Conservation (phyloP, 2,888 invertebrate genomes). For the Flexamia atlantica region DNA sequence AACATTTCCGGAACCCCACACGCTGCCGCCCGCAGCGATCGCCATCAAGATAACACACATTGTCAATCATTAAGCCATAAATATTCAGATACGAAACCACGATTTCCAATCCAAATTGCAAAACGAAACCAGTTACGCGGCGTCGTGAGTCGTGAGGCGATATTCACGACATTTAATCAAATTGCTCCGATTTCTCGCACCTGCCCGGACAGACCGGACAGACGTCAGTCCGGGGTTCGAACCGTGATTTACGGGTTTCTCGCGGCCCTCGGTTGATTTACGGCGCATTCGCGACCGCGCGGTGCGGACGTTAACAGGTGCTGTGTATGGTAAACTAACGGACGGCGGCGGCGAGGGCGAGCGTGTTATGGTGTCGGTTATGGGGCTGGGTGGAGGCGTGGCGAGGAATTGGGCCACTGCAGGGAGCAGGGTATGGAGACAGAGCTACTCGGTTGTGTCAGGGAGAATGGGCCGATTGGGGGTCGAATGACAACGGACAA, state of each 20-base stretch:
- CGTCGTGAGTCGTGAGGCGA: neutral
- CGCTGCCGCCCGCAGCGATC: too few species aligned
- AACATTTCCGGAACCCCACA: too few species aligned
- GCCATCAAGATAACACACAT: neutral
- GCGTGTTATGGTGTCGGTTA: conserved; percentile 18
- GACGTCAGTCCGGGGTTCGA: conserved; percentile 14
- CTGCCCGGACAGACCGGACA: neutral
- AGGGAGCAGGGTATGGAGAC: too few species aligned
- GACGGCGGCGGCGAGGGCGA: conserved; percentile 5
- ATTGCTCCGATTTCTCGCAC: conserved; percentile 43
- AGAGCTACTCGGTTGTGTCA: too few species aligned
- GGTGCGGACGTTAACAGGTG: conserved; percentile 10
- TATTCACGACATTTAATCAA: conserved; percentile 26
- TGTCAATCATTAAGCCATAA: neutral
- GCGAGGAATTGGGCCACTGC: neutral
- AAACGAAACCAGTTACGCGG: conserved; percentile 34
- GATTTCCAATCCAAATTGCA: conserved; percentile 33
- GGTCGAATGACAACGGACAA: too few species aligned
- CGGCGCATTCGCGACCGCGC: neutral
- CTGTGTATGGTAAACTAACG: conserved; percentile 34
- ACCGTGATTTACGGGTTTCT: conserved; percentile 1
- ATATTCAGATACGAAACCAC: conserved; percentile 16
- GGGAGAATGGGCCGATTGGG: too few species aligned
- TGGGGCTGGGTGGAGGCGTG: neutral
- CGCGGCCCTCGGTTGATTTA: conserved; percentile 30